Evolutionary conservation across 2,113 vertebrate species (phyloP), one percentile per base, ranked within the genome.

Genomic region (Ailurus styani): DNA sequence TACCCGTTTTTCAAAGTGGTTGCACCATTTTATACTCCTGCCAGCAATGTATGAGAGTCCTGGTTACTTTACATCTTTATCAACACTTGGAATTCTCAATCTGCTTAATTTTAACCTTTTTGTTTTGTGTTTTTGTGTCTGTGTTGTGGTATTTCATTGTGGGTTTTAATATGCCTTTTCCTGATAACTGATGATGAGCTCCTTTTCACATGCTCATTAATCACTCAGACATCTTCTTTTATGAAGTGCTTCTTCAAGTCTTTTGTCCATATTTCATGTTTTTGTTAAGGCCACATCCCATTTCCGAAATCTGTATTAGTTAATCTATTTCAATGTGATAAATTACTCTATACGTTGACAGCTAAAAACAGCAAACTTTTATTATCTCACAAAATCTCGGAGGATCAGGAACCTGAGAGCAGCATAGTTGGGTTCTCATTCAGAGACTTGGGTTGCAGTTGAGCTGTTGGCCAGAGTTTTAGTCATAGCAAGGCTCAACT

Each of bases 81-180:
- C 27, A 21, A 72, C 47, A 68, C 57, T 64, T 91, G 47, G 52
- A 95, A n/a, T 29, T 70, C 25, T 45, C 55, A 9, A 0, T 87
- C 54, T 85, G 68, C 91, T 89, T 73, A 40, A 97, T 87, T 75
- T 95, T 57, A 93, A 73, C n/a, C 27, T 83, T 79, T 52, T 60
- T 73, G 18, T 68, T 6, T 29, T 62, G 60, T 62, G 60, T 62
- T 27, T 62, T 12, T 62, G 60, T 94, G 34, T 72, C 66, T 42
- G 47, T 82, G 21, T n/a, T 47, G n/a, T 91, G 70, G 13, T 47
- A 83, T 79, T 77, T 78, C 78, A 82, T 34, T 54, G 18, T 85
- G 75, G 42, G 27, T 85, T 93, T 97, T 57, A 89, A 85, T 66
- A 52, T 40, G 37, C 62, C 45, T 75, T 72, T 88, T 90, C 25